Evolutionary conservation across 2,113 vertebrate genomes (phyloP), one percentile per base, ranked within the genome.

Genomic region (Forbesichthys agassizii): DNA sequence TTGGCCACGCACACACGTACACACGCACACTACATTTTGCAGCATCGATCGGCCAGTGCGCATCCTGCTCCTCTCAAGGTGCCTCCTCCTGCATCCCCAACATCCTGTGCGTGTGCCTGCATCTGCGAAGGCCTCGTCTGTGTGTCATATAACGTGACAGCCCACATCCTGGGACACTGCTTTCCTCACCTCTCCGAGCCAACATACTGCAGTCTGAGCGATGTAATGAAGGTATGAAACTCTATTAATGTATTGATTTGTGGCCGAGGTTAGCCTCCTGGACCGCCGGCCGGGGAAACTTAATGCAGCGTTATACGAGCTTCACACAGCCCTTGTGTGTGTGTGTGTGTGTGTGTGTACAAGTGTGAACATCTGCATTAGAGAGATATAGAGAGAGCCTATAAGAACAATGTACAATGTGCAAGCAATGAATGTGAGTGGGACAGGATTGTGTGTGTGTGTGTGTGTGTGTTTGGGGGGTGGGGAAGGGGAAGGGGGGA

Each of bases 241-340:
- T 68, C 75, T 64, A 79, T 87, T 81, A 75, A 73, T 67, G 69
- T 60, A 75, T 77, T 78, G 75, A 86, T 85, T 81, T 71, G 67
- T 58, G 67, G 77, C 8, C 48, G 71, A 66, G 72, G 59, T 77
- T 82, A 68, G 56, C 70, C 47, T 52, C 52, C 61, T 66, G 4
- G 36, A 6, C 53, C 52, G 20, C 53, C 36, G 47, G 71, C 54
- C 49, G 49, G 56, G 1, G 42, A 80, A 62, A 58, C 65, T 52
- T 54, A 54, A 51, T 49, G 49, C 49, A 65, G 76, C 56, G 84
- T 84, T 77, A 76, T 79, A 78, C 78, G 76, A 86, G 83, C 66
- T 49, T 16, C 11, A 63, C 53, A 56, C 27, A 33, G 57, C 33
- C 36, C 27, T 52, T 42, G 36, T 55, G 48, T 60, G 3, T 27